Base-by-base conservation (phyloP, 2,797 vertebrate genomes). In the Phrynocephalus guinanensis region DNA sequence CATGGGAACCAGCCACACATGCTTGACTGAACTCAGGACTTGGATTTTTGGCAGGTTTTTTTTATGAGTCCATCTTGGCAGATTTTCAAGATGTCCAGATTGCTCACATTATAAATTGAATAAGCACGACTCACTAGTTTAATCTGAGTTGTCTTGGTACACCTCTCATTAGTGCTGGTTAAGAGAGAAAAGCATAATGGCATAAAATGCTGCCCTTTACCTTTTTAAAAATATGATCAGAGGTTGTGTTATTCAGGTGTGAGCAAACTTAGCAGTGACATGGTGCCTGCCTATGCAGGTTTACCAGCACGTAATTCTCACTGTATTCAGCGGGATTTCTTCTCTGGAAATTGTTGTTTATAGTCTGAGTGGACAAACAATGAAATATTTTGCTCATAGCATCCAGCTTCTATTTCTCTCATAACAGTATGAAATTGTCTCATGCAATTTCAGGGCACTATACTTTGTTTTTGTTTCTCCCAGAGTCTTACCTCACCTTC, bases 61-160 rank as follows among this genome's bases (percentile, higher is more conserved):
- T 95, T 92, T 96, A 95, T 96, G 93, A 75, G 79, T 93, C 93
- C 90, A 89, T 89, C 95, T 96, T 96, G 94, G 94, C 94, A 95
- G 93, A 93, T 96, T 96, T 96, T 95, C 93, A 96, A 95, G 95
- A 94, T 94, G 93, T 95, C 93, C 93, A 95, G 93, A 95, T 94
- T 94, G 94, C 94, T 96, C 93, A 95, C 89, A 95, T 96, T 94
- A 94, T 94, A 95, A 44, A 96, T 88, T 92, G 93, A 96, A 93
- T 93, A 95, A 96, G 93, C 93, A 92, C 87, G 93, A 94, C 63
- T 90, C 92, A 93, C 87, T 94, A 90, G 93, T 92, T 96, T 96
- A 95, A 96, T 95, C 95, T 86, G 93, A 95, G 92, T 93, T 92
- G 93, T 94, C 91, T 44, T 94, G 93, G 91, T 92, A 92, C 92